Conservation (phyloP, 2,113 vertebrate genomes). For the Caloenas nicobarica region DNA sequence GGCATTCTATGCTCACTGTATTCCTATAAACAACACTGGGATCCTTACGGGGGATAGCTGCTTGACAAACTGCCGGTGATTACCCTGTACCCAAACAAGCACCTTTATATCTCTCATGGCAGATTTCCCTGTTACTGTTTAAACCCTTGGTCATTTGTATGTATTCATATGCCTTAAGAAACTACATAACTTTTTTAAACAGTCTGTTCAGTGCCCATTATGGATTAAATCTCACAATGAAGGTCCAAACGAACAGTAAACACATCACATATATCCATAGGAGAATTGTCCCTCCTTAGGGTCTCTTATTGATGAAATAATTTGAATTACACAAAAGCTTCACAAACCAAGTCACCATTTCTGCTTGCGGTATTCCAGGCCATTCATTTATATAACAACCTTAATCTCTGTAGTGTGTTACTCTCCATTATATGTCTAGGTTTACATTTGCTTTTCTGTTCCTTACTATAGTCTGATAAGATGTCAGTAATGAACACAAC, state of each 20-base stretch:
- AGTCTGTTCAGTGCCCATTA: background rate
- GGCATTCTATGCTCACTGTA: background rate
- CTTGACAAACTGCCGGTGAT: background rate
- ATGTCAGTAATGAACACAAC: background rate
- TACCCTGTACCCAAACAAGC: background rate
- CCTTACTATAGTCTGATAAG: background rate
- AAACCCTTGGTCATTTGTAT: background rate
- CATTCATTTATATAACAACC: background rate
- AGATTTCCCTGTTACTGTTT: background rate
- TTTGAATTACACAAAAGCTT: background rate
- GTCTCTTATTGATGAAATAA: background rate
- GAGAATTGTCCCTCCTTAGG: background rate
- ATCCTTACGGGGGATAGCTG: background rate
- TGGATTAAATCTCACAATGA: background rate
- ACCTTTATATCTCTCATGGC: background rate
- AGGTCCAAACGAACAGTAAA: background rate
- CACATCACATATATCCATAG: background rate
- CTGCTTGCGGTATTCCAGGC: background rate
- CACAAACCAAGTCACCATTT: background rate
- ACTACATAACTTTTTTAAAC: background rate
- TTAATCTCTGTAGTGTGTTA: background rate
- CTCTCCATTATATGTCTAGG: background rate
- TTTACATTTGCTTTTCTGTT: background rate
- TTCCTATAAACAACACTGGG: accelerated
- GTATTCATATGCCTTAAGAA: background rate